Evolutionary conservation across 2,797 vertebrate species (phyloP), one percentile per base, ranked within the genome.

Genomic region (Gallinago solitaria): DNA sequence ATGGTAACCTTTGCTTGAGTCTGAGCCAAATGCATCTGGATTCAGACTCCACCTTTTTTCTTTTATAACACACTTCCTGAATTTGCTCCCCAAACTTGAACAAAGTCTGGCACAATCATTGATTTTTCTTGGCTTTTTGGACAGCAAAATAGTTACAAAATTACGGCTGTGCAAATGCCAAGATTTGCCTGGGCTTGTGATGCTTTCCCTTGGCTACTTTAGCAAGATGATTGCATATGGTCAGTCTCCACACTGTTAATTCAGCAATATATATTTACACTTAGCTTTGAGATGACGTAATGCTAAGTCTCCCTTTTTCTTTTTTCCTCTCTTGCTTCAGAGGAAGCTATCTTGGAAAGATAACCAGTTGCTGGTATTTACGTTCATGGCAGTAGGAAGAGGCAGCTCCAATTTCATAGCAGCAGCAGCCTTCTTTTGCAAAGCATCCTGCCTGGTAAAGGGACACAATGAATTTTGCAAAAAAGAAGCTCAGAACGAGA

Each of bases 261-360:
- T 96, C 87, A 84, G 59, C 48, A 67, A 23, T 69, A 70, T 24
- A 9, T 68, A 54, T 78, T 90, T 88, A 56, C 45, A 54, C 48
- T 91, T 75, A 68, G 67, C 37, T 82, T 93, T 74, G 35, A 32
- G 90, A n/a, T 27, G 50, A 90, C 57, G 12, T 64, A 78, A 71
- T 53, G 11, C 59, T 65, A 30, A 85, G 32, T 71, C 17, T 94
- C 67, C 71, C 17, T 87, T 92, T 86, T 71, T 47, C 63, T 93
- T 81, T 47, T 87, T 39, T 85, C 33, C 63, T 84, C 24, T 91
- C 50, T 90, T 87, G 27, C 82, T 87, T 94, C 87, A 90, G 92
- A 91, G 61, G 50, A 91, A 75, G 45, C 61, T 75, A 4, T 83
- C 64, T 68, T 81, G 76, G 69, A 92, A 83, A 87, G 45, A 27